Evolutionary conservation across 2,888 invertebrate genomes (phyloP).

Genomic region (Buathra laborator): DNA sequence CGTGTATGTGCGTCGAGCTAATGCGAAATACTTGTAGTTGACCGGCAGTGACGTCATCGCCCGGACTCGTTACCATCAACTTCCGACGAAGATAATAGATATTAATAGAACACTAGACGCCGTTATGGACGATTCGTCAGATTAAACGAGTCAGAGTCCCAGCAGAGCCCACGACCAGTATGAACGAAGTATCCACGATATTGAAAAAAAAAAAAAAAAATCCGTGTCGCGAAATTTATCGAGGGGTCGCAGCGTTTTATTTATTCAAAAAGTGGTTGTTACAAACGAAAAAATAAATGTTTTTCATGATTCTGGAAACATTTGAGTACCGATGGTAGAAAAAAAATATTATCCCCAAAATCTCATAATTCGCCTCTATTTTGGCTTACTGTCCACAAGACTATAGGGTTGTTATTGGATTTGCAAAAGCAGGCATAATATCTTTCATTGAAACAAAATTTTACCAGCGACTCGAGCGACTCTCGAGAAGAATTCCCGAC

Average conservation of each 20-base stretch:
- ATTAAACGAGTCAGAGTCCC: not conserved
- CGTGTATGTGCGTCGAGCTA: constrained; percentile 68
- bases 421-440: constrained; percentile 41
- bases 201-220: not conserved
- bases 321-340: not conserved
- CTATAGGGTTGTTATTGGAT: constrained; percentile 50
- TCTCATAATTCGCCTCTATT: not conserved
- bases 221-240: not conserved
- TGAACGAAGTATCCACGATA: not conserved
- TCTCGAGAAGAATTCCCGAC: not conserved
- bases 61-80: constrained; percentile 72
- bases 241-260: not conserved
- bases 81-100: constrained; percentile 82
- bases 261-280: not conserved
- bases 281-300: not conserved
- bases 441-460: constrained; percentile 33
- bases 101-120: constrained; percentile 79
- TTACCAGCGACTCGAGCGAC: constrained; percentile 19
- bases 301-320: not conserved
- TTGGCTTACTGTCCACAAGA: constrained; percentile 43
- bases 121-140: constrained; percentile 39
- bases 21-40: constrained; percentile 85
- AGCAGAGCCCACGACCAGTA: not conserved
- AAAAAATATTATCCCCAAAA: not conserved
- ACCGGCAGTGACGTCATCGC: constrained; percentile 83